Evolutionary conservation across 2,113 vertebrate genomes (phyloP).

Genomic region (Phaethon lepturus): DNA sequence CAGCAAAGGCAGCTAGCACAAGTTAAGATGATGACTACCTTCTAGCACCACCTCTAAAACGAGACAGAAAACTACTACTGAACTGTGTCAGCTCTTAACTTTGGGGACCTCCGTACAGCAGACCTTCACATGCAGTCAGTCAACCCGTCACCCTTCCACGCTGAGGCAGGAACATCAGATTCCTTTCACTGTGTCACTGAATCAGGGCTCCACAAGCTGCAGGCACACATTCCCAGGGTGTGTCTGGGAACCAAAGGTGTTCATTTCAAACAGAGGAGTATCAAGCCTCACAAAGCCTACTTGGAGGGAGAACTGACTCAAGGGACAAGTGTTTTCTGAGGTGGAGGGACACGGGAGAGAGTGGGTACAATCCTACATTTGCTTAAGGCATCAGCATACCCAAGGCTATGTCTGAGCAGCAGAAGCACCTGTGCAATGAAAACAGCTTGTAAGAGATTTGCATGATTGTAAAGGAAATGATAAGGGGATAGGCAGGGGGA

Average conservation of each 20-base stretch:
- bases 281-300: background rate
- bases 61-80: background rate
- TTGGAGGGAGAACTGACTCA: background rate
- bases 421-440: background rate
- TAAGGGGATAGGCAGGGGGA: background rate
- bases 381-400: background rate
- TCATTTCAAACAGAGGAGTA: background rate
- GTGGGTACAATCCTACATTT: background rate
- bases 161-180: background rate
- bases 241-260: fast-evolving
- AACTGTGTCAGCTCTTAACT: background rate
- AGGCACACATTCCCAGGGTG: background rate
- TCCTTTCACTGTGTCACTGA: background rate
- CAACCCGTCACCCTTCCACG: background rate
- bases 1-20: background rate
- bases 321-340: background rate
- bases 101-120: background rate
- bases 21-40: background rate
- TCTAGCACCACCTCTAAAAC: background rate
- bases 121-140: fast-evolving
- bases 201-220: background rate
- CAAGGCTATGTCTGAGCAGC: background rate
- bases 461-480: background rate
- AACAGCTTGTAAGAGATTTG: background rate
- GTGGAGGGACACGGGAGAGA: background rate